Conservation (phyloP, 2,888 invertebrate genomes). For the Drosophila mimica region DNA sequence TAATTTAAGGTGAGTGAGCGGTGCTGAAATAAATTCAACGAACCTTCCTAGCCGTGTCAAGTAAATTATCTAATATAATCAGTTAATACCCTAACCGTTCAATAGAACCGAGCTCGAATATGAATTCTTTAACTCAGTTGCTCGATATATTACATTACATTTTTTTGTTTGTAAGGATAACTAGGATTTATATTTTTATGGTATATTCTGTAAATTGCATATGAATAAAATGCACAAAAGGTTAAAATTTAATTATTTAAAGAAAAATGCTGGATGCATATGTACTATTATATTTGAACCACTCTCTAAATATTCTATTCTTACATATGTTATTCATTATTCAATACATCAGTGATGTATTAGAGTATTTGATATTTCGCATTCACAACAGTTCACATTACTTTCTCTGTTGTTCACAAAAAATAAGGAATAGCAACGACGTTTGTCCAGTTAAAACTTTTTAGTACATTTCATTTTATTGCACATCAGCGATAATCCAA, state of each 20-base stretch:
- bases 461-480: constrained; percentile 59
- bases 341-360: not conserved
- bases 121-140: not conserved
- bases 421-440: constrained; percentile 28
- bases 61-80: constrained; percentile 13
- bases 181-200: not conserved
- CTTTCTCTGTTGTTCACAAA: not conserved
- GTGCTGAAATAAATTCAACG: constrained; percentile 13
- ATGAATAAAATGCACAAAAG: not conserved
- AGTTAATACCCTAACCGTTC: not conserved
- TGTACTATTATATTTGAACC: not conserved
- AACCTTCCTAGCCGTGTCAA: not conserved
- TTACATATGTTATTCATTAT: not conserved
- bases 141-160: not conserved
- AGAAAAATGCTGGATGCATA: not conserved
- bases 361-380: not conserved
- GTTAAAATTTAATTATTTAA: rapidly evolving
- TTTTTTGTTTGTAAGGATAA: not conserved
- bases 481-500: constrained; percentile 76
- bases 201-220: not conserved
- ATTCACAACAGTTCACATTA: not conserved
- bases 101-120: not conserved
- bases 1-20: constrained; percentile 48
- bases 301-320: not conserved
- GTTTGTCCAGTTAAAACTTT: constrained; percentile 62